Percentiles rank a stretch among this genome's conserved stretches.
Conservation (phyloP, 92 coral and sea anemone genomes). For the Epizoanthus rinbou region DNA sequence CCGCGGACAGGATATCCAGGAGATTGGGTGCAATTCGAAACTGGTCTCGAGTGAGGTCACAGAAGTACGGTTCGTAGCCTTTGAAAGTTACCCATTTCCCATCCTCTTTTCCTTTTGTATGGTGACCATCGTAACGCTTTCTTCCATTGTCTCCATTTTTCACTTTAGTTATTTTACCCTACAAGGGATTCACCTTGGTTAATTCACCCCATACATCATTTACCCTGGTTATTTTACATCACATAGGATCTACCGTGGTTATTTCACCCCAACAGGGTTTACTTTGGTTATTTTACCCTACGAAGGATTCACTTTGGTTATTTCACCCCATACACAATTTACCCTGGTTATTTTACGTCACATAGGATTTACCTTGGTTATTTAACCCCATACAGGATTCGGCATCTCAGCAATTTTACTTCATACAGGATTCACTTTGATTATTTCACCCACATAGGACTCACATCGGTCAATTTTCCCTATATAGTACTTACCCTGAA, state of each 20-base stretch:
- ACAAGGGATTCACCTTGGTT: constrained; percentile 50
- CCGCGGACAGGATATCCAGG: constrained; percentile 80
- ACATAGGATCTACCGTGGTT: background rate
- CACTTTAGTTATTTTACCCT: constrained; percentile 87
- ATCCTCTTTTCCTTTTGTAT: constrained; percentile 84
- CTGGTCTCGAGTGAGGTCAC: constrained; percentile 58
- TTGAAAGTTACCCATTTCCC: constrained; percentile 90
- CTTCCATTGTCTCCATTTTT: constrained; percentile 57
- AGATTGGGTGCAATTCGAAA: constrained; percentile 92
- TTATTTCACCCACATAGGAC: no score
- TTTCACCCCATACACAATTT: no score
- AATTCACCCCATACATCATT: background rate
- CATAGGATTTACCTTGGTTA: no score
- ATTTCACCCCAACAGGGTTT: no score
- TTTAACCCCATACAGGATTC: no score
- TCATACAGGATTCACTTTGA: no score
- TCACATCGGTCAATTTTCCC: no score
- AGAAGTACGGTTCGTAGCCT: constrained; percentile 62
- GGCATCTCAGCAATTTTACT: no score
- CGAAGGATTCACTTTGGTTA: no score
- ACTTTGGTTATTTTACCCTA: no score
- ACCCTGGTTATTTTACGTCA: no score
- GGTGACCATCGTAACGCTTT: constrained; percentile 82
- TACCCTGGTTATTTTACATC: background rate
- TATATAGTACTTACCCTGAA: no score